Conservation (phyloP, 2,113 vertebrate genomes). For the Hypanus sabinus region DNA sequence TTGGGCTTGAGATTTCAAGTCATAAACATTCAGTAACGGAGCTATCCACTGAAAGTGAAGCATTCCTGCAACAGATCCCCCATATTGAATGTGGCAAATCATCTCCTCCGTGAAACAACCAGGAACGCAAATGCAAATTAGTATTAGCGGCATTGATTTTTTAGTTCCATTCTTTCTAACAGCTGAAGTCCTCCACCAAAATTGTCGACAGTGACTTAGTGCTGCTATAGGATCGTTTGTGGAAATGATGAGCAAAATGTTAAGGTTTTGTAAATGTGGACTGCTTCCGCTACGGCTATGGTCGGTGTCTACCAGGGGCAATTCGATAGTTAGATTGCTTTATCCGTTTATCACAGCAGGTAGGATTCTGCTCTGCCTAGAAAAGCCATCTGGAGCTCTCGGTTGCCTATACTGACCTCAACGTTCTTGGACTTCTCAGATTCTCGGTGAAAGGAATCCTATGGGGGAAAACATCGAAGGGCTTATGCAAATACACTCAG, state of each 20-base stretch:
- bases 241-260: neutral
- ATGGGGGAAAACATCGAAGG: too few relatives aligned
- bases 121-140: neutral
- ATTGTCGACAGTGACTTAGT: neutral
- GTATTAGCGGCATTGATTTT: neutral
- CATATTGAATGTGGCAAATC: neutral
- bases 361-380: too few relatives aligned
- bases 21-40: neutral
- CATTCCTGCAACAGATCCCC: neutral
- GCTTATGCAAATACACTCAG: too few relatives aligned
- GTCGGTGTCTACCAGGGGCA: neutral
- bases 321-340: too few relatives aligned
- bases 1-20: neutral
- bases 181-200: neutral
- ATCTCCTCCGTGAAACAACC: neutral
- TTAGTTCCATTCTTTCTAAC: neutral
- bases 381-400: too few relatives aligned
- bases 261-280: neutral
- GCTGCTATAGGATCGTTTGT: too few relatives aligned
- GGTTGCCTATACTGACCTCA: too few relatives aligned
- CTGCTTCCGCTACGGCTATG: neutral
- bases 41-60: neutral
- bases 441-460: too few relatives aligned
- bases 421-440: too few relatives aligned
- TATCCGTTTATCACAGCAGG: too few relatives aligned